These are phyloP conservation scores for Macroglossus sobrinus DNA, from an alignment of 2,113 vertebrate genomes.

Conservation along the genomic window DNA sequence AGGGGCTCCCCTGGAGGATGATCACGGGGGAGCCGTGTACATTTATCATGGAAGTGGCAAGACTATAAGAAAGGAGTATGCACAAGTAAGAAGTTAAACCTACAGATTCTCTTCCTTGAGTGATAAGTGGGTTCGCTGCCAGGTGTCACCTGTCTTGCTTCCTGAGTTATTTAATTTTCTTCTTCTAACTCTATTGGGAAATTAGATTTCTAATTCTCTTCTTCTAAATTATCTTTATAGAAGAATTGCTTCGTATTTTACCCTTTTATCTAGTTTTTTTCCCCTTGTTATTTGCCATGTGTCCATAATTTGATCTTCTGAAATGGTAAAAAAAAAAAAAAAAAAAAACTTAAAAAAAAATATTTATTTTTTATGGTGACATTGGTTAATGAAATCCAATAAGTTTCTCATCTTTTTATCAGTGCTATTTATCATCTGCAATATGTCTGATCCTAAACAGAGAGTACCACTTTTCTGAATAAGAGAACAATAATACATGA, in stretches of 20 bases:
- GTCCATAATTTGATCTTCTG: background rate
- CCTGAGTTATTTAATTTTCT: background rate
- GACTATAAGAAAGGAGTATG: conserved; percentile 87
- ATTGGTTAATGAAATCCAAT: too few species aligned
- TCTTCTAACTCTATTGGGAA: background rate
- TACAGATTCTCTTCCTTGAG: rapidly evolving
- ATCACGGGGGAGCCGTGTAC: conserved; percentile 95
- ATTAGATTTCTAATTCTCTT: background rate
- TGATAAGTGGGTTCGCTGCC: background rate
- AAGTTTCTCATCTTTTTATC: background rate
- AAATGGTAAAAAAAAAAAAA: background rate
- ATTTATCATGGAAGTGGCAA: conserved; percentile 90
- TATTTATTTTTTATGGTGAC: too few species aligned
- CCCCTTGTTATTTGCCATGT: background rate
- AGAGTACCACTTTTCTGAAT: background rate
- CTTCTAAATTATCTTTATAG: background rate
- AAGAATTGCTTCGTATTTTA: background rate
- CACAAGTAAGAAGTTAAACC: conserved; percentile 85
- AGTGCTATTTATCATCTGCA: background rate
- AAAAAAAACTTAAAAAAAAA: background rate
- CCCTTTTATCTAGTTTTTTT: background rate
- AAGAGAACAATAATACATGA: background rate
- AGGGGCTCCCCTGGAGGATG: conserved; percentile 93
- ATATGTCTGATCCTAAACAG: background rate
- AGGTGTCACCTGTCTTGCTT: background rate